Evolutionary conservation across 2,888 invertebrate genomes (phyloP).

Genomic region (Noctua janthina): DNA sequence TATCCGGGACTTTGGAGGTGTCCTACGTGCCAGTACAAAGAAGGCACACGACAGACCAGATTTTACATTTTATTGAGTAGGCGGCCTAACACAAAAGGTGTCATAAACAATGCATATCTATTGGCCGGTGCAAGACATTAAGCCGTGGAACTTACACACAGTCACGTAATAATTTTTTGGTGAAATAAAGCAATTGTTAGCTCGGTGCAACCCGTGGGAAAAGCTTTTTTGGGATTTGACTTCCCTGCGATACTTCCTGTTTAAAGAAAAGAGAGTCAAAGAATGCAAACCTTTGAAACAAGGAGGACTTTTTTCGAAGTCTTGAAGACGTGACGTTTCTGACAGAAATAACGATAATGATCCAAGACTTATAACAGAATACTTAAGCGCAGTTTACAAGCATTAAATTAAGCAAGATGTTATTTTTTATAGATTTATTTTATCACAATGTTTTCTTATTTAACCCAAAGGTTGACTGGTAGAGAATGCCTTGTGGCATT

Average conservation of each 20-base stretch:
- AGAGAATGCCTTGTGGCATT: too few species aligned
- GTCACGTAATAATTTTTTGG: constrained; percentile 87
- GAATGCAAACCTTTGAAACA: constrained; percentile 26
- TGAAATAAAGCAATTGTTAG: constrained; percentile 85
- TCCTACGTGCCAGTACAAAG: constrained; percentile 85
- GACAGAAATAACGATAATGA: background rate
- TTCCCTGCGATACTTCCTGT: constrained; percentile 77
- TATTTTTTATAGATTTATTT: too few species aligned
- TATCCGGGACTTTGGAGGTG: constrained; percentile 75
- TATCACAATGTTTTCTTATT: too few species aligned
- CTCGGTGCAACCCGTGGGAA: constrained; percentile 84
- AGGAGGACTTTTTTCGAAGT: background rate
- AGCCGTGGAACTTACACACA: constrained; percentile 85
- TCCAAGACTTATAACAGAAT: background rate
- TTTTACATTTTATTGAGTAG: constrained; percentile 81
- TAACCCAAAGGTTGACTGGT: too few species aligned
- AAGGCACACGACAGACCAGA: constrained; percentile 78
- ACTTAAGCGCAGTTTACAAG: constrained; percentile 1
- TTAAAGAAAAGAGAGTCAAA: constrained; percentile 51
- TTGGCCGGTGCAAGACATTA: constrained; percentile 78
- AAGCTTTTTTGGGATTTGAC: constrained; percentile 70
- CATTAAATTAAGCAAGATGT: background rate
- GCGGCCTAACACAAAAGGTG: constrained; percentile 83
- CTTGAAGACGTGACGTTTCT: background rate
- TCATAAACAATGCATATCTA: constrained; percentile 84